Evolutionary conservation across 2,888 invertebrate genomes (phyloP).

Genomic region (Aspidiotus rigidus): DNA sequence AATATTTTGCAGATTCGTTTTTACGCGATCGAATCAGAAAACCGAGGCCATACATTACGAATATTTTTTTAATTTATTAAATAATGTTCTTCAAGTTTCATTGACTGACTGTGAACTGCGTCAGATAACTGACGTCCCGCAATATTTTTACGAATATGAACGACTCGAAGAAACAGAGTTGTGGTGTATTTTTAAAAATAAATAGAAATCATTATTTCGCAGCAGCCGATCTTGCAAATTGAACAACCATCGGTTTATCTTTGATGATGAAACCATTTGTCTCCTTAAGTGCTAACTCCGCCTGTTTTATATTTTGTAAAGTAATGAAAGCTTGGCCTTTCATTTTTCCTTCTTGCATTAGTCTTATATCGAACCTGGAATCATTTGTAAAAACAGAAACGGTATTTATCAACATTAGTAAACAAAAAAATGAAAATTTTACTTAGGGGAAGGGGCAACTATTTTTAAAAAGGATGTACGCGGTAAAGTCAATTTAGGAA

Average conservation of each 20-base stretch:
- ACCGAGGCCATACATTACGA: slow-evolving; percentile 80
- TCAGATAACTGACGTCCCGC: slow-evolving; percentile 61
- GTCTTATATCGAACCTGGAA: slow-evolving; percentile 56
- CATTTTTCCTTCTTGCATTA: slow-evolving; percentile 93
- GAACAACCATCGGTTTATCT: slow-evolving; percentile 84
- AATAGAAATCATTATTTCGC: slow-evolving; percentile 35
- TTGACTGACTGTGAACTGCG: slow-evolving; percentile 52
- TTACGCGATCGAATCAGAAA: slow-evolving; percentile 69
- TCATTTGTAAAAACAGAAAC: slow-evolving; percentile 38
- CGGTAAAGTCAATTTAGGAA: neutral
- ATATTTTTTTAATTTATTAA: slow-evolving; percentile 50
- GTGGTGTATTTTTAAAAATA: neutral
- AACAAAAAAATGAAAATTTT: neutral
- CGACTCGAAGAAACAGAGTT: neutral
- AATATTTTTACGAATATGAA: slow-evolving; percentile 40
- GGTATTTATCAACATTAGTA: neutral
- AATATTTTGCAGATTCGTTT: slow-evolving; percentile 58
- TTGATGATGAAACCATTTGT: slow-evolving; percentile 81
- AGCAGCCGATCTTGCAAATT: slow-evolving; percentile 66
- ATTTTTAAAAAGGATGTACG: neutral
- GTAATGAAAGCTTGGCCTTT: slow-evolving; percentile 93
- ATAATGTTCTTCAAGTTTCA: neutral
- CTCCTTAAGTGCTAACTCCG: slow-evolving; percentile 65
- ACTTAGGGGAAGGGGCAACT: neutral
- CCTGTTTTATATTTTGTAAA: slow-evolving; percentile 58